Base-by-base conservation (phyloP, 2,888 invertebrate species). In the Drosophila maculinotata region DNA sequence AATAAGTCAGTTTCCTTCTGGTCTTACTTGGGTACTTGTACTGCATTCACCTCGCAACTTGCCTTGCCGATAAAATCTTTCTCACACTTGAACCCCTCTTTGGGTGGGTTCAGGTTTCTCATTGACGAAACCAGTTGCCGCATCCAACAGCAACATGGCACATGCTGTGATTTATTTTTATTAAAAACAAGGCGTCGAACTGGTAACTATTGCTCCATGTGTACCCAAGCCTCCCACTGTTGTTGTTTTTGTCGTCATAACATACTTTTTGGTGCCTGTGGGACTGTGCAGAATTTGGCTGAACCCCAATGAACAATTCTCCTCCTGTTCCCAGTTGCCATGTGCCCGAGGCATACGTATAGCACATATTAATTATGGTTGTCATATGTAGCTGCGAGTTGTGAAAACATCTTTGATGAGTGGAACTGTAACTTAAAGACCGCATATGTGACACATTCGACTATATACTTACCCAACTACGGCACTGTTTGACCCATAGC, bases 111-210 rank as follows among this genome's bases (percentile, higher is more conserved):
- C 15, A 20, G 30, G 15, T 51, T 48, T 33, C 15, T 44, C 57
- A 57, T 41, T 60, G 70, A 56, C 25, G 70, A 56, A 56, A 41
- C 38, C 52, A 49, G 64, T 69, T 69, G 25, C 48, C 44, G 59
- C 52, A 48, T 28, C 12, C 33, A 59, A 65, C 52, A 59, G 33
- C 9, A 41, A 65, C 23, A n/a, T n/a, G n/a, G 56, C 70, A 70
- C 76, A 70, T 70, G 73, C 76, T 70, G 70, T 60, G 72, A 75
- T 69, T 75, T 73, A 69, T 75, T 70, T 73, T 73, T 73, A 73
- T 73, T 73, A 73, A 73, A 75, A 65, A 75, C 45, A 57, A 56
- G 53, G 42, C 76, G 15, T 25, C 36, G 14, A 49, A 52, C 45
- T 23, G 14, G 39, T 56, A 56, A 44, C 48, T 39, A 49, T 49